phyloP scores from a whole-genome alignment of 2,797 vertebrate species.

The Dryobates pubescens region DNA sequence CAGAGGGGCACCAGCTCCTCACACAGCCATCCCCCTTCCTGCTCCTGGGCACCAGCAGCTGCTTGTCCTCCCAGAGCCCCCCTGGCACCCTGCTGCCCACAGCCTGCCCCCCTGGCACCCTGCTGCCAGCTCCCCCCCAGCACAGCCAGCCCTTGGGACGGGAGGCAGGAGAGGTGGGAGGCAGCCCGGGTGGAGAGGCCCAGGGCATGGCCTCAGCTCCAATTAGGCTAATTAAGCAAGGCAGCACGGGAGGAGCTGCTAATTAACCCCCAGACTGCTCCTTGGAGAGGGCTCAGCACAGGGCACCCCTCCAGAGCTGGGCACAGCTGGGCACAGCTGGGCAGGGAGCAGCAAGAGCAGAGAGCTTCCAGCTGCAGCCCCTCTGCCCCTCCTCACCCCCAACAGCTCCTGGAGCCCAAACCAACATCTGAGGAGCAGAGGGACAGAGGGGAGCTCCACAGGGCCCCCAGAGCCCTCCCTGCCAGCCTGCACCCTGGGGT shows the following conservation, averaged over 20 bases:
- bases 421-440: neutral
- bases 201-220: neutral
- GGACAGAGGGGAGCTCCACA: accelerated
- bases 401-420: neutral
- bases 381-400: neutral
- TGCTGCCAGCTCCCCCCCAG: neutral
- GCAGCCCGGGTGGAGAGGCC: neutral
- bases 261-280: neutral
- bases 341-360: too few species aligned
- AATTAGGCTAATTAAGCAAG: neutral
- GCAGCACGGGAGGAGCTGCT: neutral
- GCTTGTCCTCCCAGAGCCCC: neutral
- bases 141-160: neutral
- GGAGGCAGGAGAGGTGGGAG: neutral
- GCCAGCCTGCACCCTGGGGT: neutral
- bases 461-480: neutral
- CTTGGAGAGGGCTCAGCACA: neutral
- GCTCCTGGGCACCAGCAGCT: accelerated
- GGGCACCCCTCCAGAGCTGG: neutral
- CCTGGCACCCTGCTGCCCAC: too few species aligned
- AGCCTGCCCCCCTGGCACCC: too few species aligned
- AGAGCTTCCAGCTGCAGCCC: too few species aligned
- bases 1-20: accelerated
- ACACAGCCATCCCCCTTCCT: neutral
- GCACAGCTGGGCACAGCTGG: neutral